Evolutionary conservation across 2,797 vertebrate species (phyloP), one percentile per base, ranked within the genome.

Genomic region (Eleutherodactylus coqui): DNA sequence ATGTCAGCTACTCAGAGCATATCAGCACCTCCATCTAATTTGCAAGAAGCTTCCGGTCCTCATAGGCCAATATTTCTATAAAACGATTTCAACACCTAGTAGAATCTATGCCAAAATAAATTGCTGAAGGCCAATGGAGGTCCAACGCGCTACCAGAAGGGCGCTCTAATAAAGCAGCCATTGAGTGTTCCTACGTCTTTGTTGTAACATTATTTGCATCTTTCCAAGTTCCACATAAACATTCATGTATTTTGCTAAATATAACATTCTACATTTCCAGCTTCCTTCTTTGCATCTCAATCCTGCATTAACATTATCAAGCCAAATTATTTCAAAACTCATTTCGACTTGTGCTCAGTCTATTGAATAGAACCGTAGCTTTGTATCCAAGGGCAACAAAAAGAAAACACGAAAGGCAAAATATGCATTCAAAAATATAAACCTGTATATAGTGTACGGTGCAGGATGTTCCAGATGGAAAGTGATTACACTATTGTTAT

Each of bases 351-450:
- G 69, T 5, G 19, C 38, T 72, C 69, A 9, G 36, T 72, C 69
- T 72, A 72, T 43, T 72, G 69, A 72, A 72, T 72, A 41, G 32
- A 69, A 69, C 27, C 27, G 69, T n/a, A 41, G 69, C 69, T 72
- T 72, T 41, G 69, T 72, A 72, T 72, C 69, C 69, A 72, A 72
- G 69, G 38, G 69, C 69, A 72, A 72, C 69, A 43, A 41, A 72
- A 72, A 72, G 38, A 41, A 72, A 41, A 43, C 69, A 72, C 38
- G 24, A 72, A 72, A 72, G 69, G 69, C 69, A 43, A 72, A 69
- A 41, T 43, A 41, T 36, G 36, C 5, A 72, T 72, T 72, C 21
- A 72, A n/a, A 34, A 43, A 72, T 36, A 43, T 43, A 16, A 41
- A 41, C 38, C 34, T 11, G 69, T 34, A n/a, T 43, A 21, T 27